Base-by-base conservation (phyloP, 2,888 invertebrate species). In the Cheilosia variabilis region DNA sequence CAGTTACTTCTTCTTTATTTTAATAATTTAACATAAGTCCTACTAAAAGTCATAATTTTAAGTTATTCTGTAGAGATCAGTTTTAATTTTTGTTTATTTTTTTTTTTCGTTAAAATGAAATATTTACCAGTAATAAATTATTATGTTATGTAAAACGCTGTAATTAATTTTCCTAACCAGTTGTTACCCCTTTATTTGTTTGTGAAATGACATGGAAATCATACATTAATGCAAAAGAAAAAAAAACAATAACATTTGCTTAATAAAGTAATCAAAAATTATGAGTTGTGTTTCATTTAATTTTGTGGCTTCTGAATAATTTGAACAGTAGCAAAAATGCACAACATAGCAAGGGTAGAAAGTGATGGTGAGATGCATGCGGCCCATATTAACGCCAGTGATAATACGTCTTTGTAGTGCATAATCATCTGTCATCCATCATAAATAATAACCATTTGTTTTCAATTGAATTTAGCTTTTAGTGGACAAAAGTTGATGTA, bases 21-120 rank as follows among this genome's bases (percentile, higher is more conserved):
- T 86, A 81, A 87, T 88, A 87, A 88, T 89, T 82, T 88, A 87
- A 83, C 73, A 79, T 91, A 77, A 80, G 81, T 57, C 68, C 66
- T 86, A 91, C 91, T 91, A 91, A 91, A 91, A 91, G 91, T 91
- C 91, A 91, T 91, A 91, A 91, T 88, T 89, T 87, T 91, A 91
- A 91, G 91, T 90, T 91, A 89, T 90, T 78, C 72, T 80, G 53
- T 78, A 82, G 55, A 66, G 62, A 72, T 87, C 79, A 82, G 57
- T 84, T 87, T 87, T 88, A 83, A 83, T 83, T 82, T 84, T 88
- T 87, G 55, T 63, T 62, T 62, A 19, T 88, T 89, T 89, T 89
- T 88, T 87, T 6, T 89, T 88, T 89, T 87, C 88, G 17, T 77
- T 81, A 66, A 80, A 65, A 77, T 81, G 31, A 77, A 81, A 89